phyloP scores from a whole-genome alignment of 2,888 invertebrate genomes.

The Hirtodrosophila duncani region DNA sequence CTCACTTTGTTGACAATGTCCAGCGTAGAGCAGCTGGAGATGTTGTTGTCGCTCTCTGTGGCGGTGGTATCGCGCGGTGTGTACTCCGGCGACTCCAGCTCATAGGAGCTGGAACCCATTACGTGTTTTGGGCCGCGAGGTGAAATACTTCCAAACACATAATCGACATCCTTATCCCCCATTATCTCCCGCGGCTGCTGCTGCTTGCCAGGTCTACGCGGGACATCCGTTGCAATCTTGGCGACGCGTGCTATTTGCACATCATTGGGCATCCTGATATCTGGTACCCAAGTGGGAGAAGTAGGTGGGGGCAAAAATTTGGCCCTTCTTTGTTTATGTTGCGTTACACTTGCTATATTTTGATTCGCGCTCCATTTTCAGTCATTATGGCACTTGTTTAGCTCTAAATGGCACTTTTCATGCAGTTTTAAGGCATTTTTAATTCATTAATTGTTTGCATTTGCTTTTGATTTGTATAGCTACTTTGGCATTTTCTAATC shows the following conservation, averaged over 20 bases:
- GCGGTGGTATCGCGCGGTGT: constrained; percentile 75
- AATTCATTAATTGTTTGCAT: constrained; percentile 41
- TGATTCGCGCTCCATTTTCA: constrained; percentile 50
- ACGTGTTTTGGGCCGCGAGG: constrained; percentile 56
- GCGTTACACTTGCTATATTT: constrained; percentile 27
- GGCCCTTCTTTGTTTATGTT: constrained; percentile 15
- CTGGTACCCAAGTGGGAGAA: too few species aligned
- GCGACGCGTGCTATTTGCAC: constrained; percentile 74
- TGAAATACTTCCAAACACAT: constrained; percentile 75
- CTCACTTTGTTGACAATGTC: constrained; percentile 78
- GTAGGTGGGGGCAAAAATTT: too few species aligned
- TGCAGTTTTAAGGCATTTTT: constrained; percentile 49
- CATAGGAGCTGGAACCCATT: constrained; percentile 37
- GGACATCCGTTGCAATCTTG: constrained; percentile 54
- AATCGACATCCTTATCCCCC: constrained; percentile 55
- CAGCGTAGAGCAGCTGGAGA: constrained; percentile 77
- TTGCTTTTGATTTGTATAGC: constrained; percentile 17
- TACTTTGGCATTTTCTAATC: constrained; percentile 50
- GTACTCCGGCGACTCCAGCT: constrained; percentile 67
- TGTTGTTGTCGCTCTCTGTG: constrained; percentile 77
- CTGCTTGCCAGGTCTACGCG: constrained; percentile 45
- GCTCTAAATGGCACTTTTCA: constrained; percentile 21
- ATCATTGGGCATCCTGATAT: constrained; percentile 71
- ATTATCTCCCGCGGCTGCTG: constrained; percentile 29
- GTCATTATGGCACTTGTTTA: constrained; percentile 34